Evolutionary conservation across 2,888 invertebrate species (phyloP).

Genomic region (Dryobotodes eremita): DNA sequence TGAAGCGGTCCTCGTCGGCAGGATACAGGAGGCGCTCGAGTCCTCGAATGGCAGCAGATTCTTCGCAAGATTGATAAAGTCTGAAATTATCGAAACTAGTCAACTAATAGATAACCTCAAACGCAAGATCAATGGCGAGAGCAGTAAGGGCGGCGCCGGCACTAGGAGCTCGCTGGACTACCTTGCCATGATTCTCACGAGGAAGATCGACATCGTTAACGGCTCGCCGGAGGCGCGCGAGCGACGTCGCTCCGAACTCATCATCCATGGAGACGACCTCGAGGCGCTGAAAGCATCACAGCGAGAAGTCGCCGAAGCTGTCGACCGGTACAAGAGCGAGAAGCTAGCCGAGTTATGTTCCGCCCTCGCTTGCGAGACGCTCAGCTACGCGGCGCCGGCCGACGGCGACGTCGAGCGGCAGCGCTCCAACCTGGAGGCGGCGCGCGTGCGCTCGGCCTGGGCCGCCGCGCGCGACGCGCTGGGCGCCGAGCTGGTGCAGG

Average conservation of each 20-base stretch:
- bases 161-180: constrained; percentile 91
- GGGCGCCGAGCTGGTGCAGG: constrained; percentile 94
- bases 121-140: constrained; percentile 91
- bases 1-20: constrained; percentile 93
- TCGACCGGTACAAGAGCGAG: constrained; percentile 92
- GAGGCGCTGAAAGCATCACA: constrained; percentile 90
- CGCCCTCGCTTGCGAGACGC: constrained; percentile 93
- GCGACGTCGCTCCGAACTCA: constrained; percentile 79
- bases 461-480: constrained; percentile 94
- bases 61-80: constrained; percentile 92
- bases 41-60: constrained; percentile 90
- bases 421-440: constrained; percentile 90
- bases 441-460: constrained; percentile 94
- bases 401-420: constrained; percentile 86
- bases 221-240: constrained; percentile 75
- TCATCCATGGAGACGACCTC: constrained; percentile 87
- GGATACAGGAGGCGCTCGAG: constrained; percentile 92
- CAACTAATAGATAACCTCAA: constrained; percentile 94
- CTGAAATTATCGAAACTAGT: constrained; percentile 94
- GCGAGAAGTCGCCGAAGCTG: constrained; percentile 91
- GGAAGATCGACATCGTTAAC: constrained; percentile 91
- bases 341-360: constrained; percentile 93
- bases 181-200: constrained; percentile 94
- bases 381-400: constrained; percentile 89
- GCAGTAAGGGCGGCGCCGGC: constrained; percentile 82